Base-by-base conservation (phyloP, 2,888 invertebrate genomes). In the Drosophila heteroneura region DNA sequence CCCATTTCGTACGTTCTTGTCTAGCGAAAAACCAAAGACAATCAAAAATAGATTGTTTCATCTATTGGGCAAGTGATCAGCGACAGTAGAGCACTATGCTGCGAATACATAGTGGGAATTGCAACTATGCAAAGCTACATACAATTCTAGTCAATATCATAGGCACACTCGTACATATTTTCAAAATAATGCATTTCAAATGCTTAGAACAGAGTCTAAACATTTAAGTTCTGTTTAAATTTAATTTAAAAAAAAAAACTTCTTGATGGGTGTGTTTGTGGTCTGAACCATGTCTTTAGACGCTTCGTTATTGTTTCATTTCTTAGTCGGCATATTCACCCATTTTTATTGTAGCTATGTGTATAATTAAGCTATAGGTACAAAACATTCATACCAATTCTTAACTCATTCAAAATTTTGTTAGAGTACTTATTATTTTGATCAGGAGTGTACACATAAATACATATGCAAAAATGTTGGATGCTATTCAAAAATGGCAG, bases 11-110 rank as follows among this genome's bases (percentile, higher is more conserved):
- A 56, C 35, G 37, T 47, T 26, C 39, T 39, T 39, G 60, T 57
- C 69, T 59, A 54, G 51, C 61, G 62, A 68, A 74, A 62, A 33
- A 16, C 51, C 49, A 61, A 66, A 69, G 72, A 76, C 72, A 79
- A 79, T 81, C 81, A 63, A 81, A 85, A 85, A 85, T 89, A 85
- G 89, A 85, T 72, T 83, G 73, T 79, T 67, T 67, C 89, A 89
- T 79, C 79, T 76, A 87, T 79, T 61, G 71, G 79, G 60, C 79
- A 69, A 76, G 76, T 86, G 87, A 85, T 83, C 82, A 35, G 12
- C 58, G 59, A 26, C 37, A 62, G 66, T 69, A 28, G 70, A 60
- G 66, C 75, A 74, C 74, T 69, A 64, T 57, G 65, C 65, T 74
- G 73, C 74, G 39, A 68, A 37, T 44, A 47, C 33, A 60, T 12